Evolutionary conservation across 2,797 vertebrate genomes (phyloP), one percentile per base, ranked within the genome.

Genomic region (Sebastes itinus): DNA sequence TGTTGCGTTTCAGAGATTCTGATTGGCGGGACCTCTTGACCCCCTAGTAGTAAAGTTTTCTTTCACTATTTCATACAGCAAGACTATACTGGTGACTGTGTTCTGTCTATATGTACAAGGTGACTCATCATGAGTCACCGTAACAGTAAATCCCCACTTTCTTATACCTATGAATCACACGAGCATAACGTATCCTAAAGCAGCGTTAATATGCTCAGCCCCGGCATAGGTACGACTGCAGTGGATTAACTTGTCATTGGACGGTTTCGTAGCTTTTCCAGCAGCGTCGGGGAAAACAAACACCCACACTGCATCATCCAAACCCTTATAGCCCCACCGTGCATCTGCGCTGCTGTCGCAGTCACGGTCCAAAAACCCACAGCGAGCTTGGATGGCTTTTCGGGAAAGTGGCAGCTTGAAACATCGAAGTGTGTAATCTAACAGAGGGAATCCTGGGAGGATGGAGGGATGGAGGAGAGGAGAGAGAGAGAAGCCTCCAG

Each of bases 361-460:
- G 76, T 86, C 80, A 81, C 20, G 20, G 49, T 52, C 49, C 42
- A 35, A 61, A 81, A 75, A 42, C 84, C 72, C 71, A 42, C 78
- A 61, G 73, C n/a, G 13, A 6, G 82, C 80, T 85, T 52, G 72
- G 81, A 61, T 72, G 58, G 60, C 55, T 83, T 86, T 86, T 89
- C 5, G 61, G 60, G 66, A 87, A 91, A 82, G 90, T 87, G 83
- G 60, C 84, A 76, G 81, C 80, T 87, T 85, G 72, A 93, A 92
- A 92, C 87, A 78, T 80, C 7, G 56, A 76, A 89, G 82, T 87
- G 88, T 90, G 83, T 85, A 87, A 90, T 90, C 76, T 91, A 92
- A 92, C 78, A 80, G 82, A 89, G 93, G 93, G 92, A 95, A 94
- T 94, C 90, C 93, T 94, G 85, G 69, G 87, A 92, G 88, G 88